phyloP scores from a whole-genome alignment of 2,888 invertebrate genomes.

The Mechanitis messenoides region DNA sequence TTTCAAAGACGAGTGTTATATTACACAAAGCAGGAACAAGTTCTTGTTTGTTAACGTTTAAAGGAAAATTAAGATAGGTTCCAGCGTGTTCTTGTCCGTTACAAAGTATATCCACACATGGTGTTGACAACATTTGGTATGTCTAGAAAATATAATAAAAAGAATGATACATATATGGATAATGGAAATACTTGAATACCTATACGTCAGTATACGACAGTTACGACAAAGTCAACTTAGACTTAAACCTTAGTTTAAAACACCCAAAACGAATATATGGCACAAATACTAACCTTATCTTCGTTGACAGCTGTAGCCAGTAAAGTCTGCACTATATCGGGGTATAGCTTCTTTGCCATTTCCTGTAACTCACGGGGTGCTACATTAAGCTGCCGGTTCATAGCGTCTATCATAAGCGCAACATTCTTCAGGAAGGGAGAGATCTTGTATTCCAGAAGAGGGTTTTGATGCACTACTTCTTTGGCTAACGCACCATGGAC shows the following conservation, averaged over 20 bases:
- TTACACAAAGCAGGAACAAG: slow-evolving; percentile 48
- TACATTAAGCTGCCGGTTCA: slow-evolving; percentile 49
- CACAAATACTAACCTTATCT: slow-evolving; percentile 48
- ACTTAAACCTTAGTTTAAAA: neutral
- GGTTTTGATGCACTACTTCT: slow-evolving; percentile 64
- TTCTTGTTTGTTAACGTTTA: slow-evolving; percentile 28
- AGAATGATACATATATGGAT: neutral
- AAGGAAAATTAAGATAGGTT: slow-evolving; percentile 44
- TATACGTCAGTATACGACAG: no score
- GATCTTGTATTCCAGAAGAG: slow-evolving; percentile 59
- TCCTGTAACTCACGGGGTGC: slow-evolving; percentile 39
- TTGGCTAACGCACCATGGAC: slow-evolving; percentile 67
- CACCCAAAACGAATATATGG: neutral
- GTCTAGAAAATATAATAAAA: slow-evolving; percentile 43
- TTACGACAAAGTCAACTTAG: no score
- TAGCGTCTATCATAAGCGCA: slow-evolving; percentile 45
- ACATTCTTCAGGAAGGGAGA: slow-evolving; percentile 52
- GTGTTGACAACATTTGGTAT: slow-evolving; percentile 52
- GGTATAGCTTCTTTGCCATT: slow-evolving; percentile 46
- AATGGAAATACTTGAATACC: no score
- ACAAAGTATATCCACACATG: slow-evolving; percentile 54
- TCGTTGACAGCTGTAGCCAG: slow-evolving; percentile 56
- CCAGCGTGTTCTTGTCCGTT: slow-evolving; percentile 43
- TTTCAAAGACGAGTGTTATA: slow-evolving; percentile 50
- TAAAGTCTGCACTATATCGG: slow-evolving; percentile 44